phyloP scores from a whole-genome alignment of 2,797 vertebrate genomes.

The Bovichtus variegatus region DNA sequence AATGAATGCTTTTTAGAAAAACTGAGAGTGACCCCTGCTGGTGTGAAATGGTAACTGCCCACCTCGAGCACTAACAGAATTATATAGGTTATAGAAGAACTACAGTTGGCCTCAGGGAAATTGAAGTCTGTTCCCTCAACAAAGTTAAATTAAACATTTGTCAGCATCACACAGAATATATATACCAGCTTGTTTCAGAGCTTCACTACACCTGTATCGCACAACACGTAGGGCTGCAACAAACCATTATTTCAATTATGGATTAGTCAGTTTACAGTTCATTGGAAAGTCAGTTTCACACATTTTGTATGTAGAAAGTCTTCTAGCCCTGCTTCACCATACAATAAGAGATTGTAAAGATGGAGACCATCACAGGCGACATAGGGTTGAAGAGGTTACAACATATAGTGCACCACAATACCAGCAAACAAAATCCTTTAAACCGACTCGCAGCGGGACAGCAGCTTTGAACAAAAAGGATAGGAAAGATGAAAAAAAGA shows the following conservation, averaged over 20 bases:
- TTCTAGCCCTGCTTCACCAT: neutral
- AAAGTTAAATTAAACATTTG: neutral
- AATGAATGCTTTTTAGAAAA: slow-evolving; percentile 2
- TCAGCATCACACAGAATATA: neutral
- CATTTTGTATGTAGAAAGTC: neutral
- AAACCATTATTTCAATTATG: neutral
- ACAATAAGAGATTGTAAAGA: neutral
- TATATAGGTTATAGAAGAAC: neutral
- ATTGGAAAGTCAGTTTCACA: neutral
- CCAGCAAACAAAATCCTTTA: neutral
- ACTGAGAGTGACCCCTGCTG: slow-evolving; percentile 67
- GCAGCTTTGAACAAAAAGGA: slow-evolving; percentile 21
- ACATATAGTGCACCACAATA: neutral
- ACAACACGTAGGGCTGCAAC: neutral
- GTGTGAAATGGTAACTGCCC: slow-evolving; percentile 22
- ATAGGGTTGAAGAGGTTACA: neutral
- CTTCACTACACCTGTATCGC: neutral
- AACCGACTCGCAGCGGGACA: neutral
- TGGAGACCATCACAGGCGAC: neutral
- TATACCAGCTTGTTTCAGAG: neutral
- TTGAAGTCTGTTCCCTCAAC: neutral
- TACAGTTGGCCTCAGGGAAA: neutral
- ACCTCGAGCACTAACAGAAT: neutral
- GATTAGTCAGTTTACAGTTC: neutral
- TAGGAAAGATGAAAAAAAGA: neutral